Base-by-base conservation (phyloP, 2,113 vertebrate genomes). In the Spilogale gracilis region DNA sequence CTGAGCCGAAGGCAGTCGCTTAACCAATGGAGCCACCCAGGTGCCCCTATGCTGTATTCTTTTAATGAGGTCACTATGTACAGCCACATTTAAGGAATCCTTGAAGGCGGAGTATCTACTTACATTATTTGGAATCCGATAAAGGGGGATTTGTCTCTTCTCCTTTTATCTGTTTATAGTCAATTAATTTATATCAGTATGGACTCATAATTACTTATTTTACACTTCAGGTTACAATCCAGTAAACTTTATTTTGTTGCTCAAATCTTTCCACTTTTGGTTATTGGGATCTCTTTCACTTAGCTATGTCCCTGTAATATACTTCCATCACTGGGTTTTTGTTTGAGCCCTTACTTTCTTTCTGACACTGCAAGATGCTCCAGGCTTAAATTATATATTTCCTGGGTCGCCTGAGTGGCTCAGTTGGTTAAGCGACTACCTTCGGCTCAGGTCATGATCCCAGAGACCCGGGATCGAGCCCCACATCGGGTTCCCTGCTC, bases 221-320 rank as follows among this genome's bases (percentile, higher is more conserved):
- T 78, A 18, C 52, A 54, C 3, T 86, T 91, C 8, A 23, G 27
- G 6, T 60, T 95, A 32, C 83, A 74, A 83, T 79, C 32, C 27
- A 86, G 58, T 50, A 71, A 90, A 43, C 21, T 89, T 96, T 58
- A 69, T 91, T 96, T 88, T 80, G 11, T 79, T 94, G 27, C 30
- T 90, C 52, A 96, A 69, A 86, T 63, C 61, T 25, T 93, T 91
- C 83, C 43, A 79, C 21, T 63, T 95, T 90, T 74, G 48, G 38
- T 84, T 69, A 73, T 30, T 87, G 81, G 71, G 38, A 87, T 10
- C 45, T 69, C 73, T 95, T 96, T 91, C 30, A 71, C 3, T 79
- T 91, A n/a, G 50, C 16, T 78, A 23, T 45, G 38, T 83, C 67
- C 32, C 45, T 92, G 73, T 91, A 38, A 87, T 27, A 73, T 23